These are phyloP conservation scores for Pygmarrhopalites habei DNA, from an alignment of 1,140 invertebrate species.

Conservation along the genomic window DNA sequence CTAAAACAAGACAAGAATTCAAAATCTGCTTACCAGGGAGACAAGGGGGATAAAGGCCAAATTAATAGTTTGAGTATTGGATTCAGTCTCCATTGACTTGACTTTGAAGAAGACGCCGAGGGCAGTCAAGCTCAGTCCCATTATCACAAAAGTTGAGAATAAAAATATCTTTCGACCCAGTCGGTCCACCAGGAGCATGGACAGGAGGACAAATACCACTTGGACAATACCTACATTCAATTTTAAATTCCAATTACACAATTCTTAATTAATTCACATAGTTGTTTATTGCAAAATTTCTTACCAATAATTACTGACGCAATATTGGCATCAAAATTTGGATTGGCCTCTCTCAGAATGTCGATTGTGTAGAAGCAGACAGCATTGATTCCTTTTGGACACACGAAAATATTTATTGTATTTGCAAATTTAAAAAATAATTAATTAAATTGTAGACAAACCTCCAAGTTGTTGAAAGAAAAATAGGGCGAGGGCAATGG, in stretches of 20 bases:
- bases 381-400: conserved; percentile 75
- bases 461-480: conserved; percentile 56
- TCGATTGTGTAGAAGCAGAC: conserved; percentile 63
- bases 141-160: conserved; percentile 42
- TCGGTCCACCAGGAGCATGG: conserved; percentile 45
- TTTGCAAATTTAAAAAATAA: too few species aligned
- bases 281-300: too few species aligned
- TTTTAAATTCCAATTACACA: too few species aligned
- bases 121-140: conserved; percentile 33
- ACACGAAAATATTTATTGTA: too few species aligned
- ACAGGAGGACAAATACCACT: conserved; percentile 48
- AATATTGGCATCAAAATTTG: conserved; percentile 50
- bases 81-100: conserved; percentile 7
- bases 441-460: conserved; percentile 64
- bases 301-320: conserved; percentile 61
- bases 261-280: too few species aligned
- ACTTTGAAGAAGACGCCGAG: conserved; percentile 40
- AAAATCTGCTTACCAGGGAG: conserved; percentile 59
- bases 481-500: conserved; percentile 69
- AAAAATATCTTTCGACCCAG: conserved; percentile 46
- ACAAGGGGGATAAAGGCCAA: conserved; percentile 61
- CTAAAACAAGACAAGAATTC: too few species aligned
- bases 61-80: conserved; percentile 39
- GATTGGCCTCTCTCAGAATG: conserved; percentile 63
- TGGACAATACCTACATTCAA: conserved; percentile 54